Evolutionary conservation across 1,140 invertebrate genomes (phyloP), one percentile per base, ranked within the genome.

Genomic region (Ceratoteleas bidentatus): DNA sequence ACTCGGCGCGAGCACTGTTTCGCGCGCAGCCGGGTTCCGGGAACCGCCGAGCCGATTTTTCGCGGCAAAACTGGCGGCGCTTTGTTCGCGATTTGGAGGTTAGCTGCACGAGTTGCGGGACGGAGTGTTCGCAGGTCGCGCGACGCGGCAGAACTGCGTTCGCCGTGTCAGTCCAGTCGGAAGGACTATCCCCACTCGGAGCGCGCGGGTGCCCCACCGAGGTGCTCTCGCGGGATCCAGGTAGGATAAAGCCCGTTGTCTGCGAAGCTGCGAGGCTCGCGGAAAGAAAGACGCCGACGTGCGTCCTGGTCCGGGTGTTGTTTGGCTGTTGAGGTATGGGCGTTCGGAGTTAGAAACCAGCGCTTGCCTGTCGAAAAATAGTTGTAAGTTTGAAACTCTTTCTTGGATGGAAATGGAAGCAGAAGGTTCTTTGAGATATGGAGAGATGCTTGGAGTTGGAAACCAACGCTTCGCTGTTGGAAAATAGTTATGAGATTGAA

Each of bases 131-230:
- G 86, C 84, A 64, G 66, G 64, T 84, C 84, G 85, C 88, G 83
- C 88, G 85, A 69, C 89, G 87, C 87, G 76, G 34, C 43, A 83
- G 69, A 75, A 90, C 89, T 89, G 88, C 86, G 73, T 66, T 70
- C 64, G 56, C 73, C 64, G 64, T 65, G 58, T 61, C 49, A 54
- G 73, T 49, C 57, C 36, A 56, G 50, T 40, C 52, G 53, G 61
- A 65, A 65, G 73, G 64, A 68, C 64, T 58, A 38, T 70, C 74
- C 74, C 74, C 64, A 62, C 74, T 33, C 8, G 13, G 9, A 43
- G 13, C 11, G 16, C 10, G 4, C 32, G 13, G 38, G 11, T 13
- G 33, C 38, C 61, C 60, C 72, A 50, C 72, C 61, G 53, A 45
- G 40, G 6, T 33, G 6, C 36, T 43, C 34, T 43, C 49, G 47